Base-by-base conservation (phyloP, 2,888 invertebrate species). In the Pandemis heparana region DNA sequence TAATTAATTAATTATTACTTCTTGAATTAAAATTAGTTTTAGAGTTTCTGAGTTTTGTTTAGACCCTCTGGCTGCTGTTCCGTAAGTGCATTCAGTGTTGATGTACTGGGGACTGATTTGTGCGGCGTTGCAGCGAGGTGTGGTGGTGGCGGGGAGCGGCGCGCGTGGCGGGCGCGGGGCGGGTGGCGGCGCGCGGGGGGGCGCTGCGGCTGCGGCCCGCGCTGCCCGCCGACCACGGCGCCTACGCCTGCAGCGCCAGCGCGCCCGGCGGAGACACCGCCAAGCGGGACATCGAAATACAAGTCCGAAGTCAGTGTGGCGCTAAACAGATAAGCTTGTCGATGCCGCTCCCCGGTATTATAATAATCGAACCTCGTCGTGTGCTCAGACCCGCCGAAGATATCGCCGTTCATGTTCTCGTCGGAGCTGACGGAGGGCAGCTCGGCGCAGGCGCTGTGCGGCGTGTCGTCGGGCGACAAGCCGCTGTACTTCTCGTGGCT, bases 391-490 rank as follows among this genome's bases (percentile, higher is more conserved):
- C 97, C 97, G 4, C 98, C 98, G n/a, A 96, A 97, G 81, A 96
- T 98, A 85, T 97, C 97, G 79, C 96, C 97, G 46, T 98, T 98
- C 89, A 96, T 95, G 70, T 98, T 98, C 87, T 97, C 98, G 0
- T 95, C 96, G 80, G 97, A 97, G 85, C 94, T 97, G 70, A 96
- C 97, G 85, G 96, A 98, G 91, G 97, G 97, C 79, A 96, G 97
- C 85, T 94, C 98, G 69, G 97, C 96, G 77, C 96, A 97, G 87
- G 97, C 98, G 72, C 96, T 98, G 10, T 97, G 97, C 87, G 96
- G 96, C 65, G 96, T 97, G 74, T 97, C 96, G 71, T 95, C 96
- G 12, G 96, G 96, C 32, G 96, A 96, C 89, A 95, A 96, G 89
- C 96, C 96, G 51, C 94, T 96, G 79, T 96, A 96, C 87, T 96